phyloP scores from a whole-genome alignment of 53 echinoderm and acorn worm genomes.

The Crossaster papposus region DNA sequence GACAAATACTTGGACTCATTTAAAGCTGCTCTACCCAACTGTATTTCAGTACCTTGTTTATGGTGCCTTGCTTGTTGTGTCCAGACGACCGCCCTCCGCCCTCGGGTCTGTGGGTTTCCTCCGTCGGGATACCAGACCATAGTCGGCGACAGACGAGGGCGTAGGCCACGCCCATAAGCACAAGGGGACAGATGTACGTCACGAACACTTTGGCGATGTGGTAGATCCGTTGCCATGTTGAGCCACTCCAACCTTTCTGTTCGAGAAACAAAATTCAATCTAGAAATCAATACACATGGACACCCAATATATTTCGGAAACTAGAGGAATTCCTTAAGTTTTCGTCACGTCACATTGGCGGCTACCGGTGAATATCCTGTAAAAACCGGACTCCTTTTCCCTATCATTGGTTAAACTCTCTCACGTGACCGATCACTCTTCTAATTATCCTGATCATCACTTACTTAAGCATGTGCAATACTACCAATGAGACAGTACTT shows the following conservation, averaged over 20 bases:
- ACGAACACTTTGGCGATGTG: slow-evolving; percentile 67
- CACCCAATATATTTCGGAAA: too few species aligned
- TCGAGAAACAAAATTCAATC: background rate
- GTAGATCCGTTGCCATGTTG: slow-evolving; percentile 64
- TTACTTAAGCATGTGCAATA: too few species aligned
- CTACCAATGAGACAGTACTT: too few species aligned
- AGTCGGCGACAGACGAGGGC: slow-evolving; percentile 79
- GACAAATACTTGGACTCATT: background rate
- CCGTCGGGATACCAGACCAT: slow-evolving; percentile 92
- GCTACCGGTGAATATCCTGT: too few species aligned
- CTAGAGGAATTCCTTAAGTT: too few species aligned
- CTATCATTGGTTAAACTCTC: too few species aligned
- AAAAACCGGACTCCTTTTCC: too few species aligned
- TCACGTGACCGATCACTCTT: too few species aligned
- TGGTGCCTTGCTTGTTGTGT: slow-evolving; percentile 19
- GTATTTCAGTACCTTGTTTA: slow-evolving; percentile 43
- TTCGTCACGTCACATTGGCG: too few species aligned
- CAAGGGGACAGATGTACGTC: slow-evolving; percentile 72
- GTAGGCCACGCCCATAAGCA: slow-evolving; percentile 75
- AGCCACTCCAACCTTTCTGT: slow-evolving; percentile 68
- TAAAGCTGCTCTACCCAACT: background rate
- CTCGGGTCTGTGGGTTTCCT: slow-evolving; percentile 60
- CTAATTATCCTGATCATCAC: too few species aligned
- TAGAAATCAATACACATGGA: background rate
- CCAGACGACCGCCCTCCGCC: slow-evolving; percentile 29